Base-by-base conservation (phyloP, 2,888 invertebrate species). In the Phalangium opilio region DNA sequence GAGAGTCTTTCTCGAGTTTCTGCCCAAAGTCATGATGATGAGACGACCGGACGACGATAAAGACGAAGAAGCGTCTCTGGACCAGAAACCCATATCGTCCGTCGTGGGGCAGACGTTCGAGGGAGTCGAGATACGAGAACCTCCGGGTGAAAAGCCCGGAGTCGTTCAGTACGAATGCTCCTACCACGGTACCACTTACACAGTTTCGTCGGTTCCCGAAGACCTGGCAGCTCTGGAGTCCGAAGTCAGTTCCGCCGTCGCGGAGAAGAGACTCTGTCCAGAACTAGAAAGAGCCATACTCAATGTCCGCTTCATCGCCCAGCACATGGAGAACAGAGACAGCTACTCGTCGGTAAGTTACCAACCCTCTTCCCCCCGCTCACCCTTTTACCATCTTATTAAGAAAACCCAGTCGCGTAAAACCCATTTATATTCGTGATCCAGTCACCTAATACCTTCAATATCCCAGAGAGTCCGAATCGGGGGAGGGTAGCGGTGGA, bases 311-410 rank as follows among this genome's bases (percentile, higher is more conserved):
- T 90, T 90, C 70, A 87, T 90, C 71, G 89, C 89, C 64, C 90
- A 90, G 70, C 90, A 90, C 68, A 85, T 87, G 67, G 83, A 79
- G 70, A 90, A 90, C 73, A 85, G 87, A 71, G 89, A 90, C 70
- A 83, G 83, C 67, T 90, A 87, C 68, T 87, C 86, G 69, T 84
- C 81, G 69, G 89, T 89, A 73, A 81, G 84, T 79, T 32, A 10
- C 3, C 12, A 12, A n/a, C 15, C 12, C 5, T 8, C 27, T 18
- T 45, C 5, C 40, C 12, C 10, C 11, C 10, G n/a, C n/a, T n/a
- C n/a, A n/a, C n/a, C 8, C 27, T 27, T 27, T 27, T 7, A 27
- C 4, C 27, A 7, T 27, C 27, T 27, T 27, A 27, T 27, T 27
- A 27, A 27, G 5, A 7, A 27, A 27, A 27, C 27, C 27, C 27